Evolutionary conservation across 2,113 vertebrate species (phyloP).

Genomic region (Fulmarus glacialis): DNA sequence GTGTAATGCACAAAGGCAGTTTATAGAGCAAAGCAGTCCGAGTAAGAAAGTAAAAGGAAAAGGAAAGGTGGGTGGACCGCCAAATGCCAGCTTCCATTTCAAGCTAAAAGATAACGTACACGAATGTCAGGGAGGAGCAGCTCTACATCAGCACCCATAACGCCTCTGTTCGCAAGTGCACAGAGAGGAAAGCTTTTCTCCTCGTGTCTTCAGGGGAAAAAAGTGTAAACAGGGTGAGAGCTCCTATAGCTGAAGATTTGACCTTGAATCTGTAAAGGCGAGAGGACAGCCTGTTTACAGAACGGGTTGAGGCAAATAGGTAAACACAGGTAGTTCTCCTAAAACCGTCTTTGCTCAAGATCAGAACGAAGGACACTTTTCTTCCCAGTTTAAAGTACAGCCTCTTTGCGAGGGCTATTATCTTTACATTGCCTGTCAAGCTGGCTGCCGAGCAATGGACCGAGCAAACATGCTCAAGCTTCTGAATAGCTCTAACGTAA

Average conservation of each 20-base stretch:
- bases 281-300: not conserved
- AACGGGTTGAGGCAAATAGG: fast-evolving
- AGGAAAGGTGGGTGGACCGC: not conserved
- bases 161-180: not conserved
- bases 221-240: not conserved
- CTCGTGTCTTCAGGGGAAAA: fast-evolving
- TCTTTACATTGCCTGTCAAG: not conserved
- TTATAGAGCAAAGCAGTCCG: not conserved
- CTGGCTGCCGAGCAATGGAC: not conserved
- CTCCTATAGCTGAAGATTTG: not conserved
- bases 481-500: not conserved
- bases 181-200: not conserved
- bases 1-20: not conserved
- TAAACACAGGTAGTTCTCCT: not conserved
- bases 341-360: not conserved
- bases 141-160: not conserved
- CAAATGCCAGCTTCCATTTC: not conserved
- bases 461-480: not conserved
- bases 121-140: not conserved
- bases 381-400: not conserved
- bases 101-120: not conserved
- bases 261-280: not conserved
- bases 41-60: not conserved
- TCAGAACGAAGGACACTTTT: not conserved
- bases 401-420: not conserved